Base-by-base conservation (phyloP, 2,888 invertebrate genomes). In the Xylota sylvarum region DNA sequence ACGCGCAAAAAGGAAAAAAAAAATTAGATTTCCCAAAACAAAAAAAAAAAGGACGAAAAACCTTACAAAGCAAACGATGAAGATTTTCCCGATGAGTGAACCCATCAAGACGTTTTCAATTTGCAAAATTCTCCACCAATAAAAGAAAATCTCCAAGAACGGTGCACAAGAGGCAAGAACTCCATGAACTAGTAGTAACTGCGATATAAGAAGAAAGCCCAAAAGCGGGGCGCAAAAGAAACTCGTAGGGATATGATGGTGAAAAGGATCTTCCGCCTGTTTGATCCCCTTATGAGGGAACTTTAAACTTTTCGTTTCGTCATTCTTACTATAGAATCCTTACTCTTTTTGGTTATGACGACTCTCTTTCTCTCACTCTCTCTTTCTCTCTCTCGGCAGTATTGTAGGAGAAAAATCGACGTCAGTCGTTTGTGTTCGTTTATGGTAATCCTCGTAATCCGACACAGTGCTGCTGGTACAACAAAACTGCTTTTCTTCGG, bases 361-460 rank as follows among this genome's bases (percentile, higher is more conserved):
- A 35, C 40, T 48, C 37, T 69, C 56, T 65, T 65, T 76, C 43
- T 48, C 56, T 40, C 40, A 27, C 35, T 64, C 46, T 55, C 52
- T 40, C 72, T 32, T 62, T n/a, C 17, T 60, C n/a, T 56, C 46
- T 32, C 17, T 55, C 12, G 7, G 37, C 32, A 12, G 1, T 52
- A 12, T 27, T 14, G 5, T 50, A 12, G 60, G 14, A 58, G 52
- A 52, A 72, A 72, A 67, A 81, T 81, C 70, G 62, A 82, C 58
- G 82, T 82, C 72, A 77, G 60, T 77, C 81, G 77, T 77, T 86
- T 78, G 73, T 83, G 78, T 79, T 83, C 87, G 65, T 78, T 87
- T 83, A 87, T 83, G 87, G 83, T 87, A 87, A 83, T 83, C 87
- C 74, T 69, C 37, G 83, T 87, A 87, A 87, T 87, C 87, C 78